These are phyloP conservation scores for Hylaeus volcanicus DNA, from an alignment of 1,140 invertebrate species.

Conservation along the genomic window DNA sequence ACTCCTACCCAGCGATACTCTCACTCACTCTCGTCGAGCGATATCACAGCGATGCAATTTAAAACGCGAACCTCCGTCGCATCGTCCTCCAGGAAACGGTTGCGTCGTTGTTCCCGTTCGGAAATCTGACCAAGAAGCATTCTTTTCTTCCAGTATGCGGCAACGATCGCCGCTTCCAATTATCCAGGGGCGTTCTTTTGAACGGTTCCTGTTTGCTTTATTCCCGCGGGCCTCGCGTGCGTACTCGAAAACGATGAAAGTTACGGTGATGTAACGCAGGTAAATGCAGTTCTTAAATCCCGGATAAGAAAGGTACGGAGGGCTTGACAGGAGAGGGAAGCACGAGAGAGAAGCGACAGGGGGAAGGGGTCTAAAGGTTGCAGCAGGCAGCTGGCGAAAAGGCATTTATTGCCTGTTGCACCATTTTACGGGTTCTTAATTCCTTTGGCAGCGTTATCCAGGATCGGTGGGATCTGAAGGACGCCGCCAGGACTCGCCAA, in stretches of 20 bases:
- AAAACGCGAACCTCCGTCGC: no score
- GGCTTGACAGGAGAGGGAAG: constrained; percentile 9
- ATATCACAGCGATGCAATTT: no score
- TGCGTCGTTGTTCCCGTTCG: no score
- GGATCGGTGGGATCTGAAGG: constrained; percentile 57
- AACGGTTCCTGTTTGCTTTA: constrained; percentile 46
- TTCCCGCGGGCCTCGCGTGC: constrained; percentile 41
- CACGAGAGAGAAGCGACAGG: constrained; percentile 6
- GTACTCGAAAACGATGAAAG: constrained; percentile 60
- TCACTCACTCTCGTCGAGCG: no score
- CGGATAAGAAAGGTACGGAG: constrained; percentile 39
- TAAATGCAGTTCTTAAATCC: constrained; percentile 54
- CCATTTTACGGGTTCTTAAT: constrained; percentile 78
- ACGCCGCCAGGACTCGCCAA: constrained; percentile 64
- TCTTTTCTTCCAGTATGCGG: background rate
- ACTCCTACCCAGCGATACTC: no score
- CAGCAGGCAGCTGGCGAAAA: constrained; percentile 73
- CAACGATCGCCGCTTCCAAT: constrained; percentile 34
- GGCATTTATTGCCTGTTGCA: constrained; percentile 76
- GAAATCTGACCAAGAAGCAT: background rate
- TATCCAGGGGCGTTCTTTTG: constrained; percentile 25
- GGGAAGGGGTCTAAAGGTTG: constrained; percentile 8
- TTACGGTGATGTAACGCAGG: constrained; percentile 56
- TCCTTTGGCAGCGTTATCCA: constrained; percentile 64
- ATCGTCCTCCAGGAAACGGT: no score